phyloP scores from a whole-genome alignment of 1,140 invertebrate genomes.

The Diorhabda elongata region DNA sequence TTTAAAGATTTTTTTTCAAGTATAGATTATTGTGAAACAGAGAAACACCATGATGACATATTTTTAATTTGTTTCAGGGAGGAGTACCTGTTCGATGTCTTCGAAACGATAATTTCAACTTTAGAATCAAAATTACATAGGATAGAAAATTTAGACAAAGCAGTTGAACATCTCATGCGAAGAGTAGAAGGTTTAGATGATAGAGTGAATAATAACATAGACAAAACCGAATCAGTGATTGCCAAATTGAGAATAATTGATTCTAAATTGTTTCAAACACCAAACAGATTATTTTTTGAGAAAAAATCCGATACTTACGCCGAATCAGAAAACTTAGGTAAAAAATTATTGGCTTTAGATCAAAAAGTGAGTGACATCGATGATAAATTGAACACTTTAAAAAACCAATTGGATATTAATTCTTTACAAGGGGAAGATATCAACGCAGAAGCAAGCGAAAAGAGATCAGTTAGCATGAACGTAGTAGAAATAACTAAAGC shows the following conservation, averaged over 20 bases:
- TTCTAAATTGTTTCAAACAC: conserved; percentile 59
- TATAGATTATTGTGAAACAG: too few species aligned
- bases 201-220: conserved; percentile 74
- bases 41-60: too few species aligned
- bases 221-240: conserved; percentile 77
- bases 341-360: conserved; percentile 58
- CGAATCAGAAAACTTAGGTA: conserved; percentile 21
- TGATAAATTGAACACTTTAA: conserved; percentile 68
- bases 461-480: conserved; percentile 75
- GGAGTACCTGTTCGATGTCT: conserved; percentile 82
- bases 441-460: conserved; percentile 79
- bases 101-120: conserved; percentile 82
- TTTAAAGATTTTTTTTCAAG: too few species aligned
- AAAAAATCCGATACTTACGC: conserved; percentile 11
- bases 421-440: conserved; percentile 74
- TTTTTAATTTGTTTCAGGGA: conserved; percentile 64
- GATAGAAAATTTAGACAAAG: conserved; percentile 81
- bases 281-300: conserved; percentile 25
- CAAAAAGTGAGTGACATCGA: conserved; percentile 79
- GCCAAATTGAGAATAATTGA: conserved; percentile 68
- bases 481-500: conserved; percentile 74
- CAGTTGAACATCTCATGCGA: conserved; percentile 78
- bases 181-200: conserved; percentile 75
- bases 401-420: conserved; percentile 77
- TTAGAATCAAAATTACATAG: conserved; percentile 80